Evolutionary conservation across 2,888 invertebrate genomes (phyloP).

Genomic region (Theristus sp.): DNA sequence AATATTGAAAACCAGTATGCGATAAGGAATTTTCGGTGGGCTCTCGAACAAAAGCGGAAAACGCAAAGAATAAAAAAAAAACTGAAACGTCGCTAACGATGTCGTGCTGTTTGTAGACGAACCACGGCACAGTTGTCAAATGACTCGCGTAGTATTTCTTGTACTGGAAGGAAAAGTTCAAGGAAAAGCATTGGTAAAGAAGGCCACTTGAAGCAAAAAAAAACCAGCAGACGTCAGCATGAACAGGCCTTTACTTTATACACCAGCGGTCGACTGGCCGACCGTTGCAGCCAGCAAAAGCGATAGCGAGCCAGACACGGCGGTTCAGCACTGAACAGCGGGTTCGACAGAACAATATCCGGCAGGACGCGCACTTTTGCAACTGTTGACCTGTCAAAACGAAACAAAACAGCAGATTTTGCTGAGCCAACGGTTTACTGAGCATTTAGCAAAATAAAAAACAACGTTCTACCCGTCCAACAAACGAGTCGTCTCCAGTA

Average conservation of each 20-base stretch:
- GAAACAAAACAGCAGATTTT: too few species aligned
- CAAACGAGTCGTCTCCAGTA: slow-evolving; percentile 37
- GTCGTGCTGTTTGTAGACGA: slow-evolving; percentile 48
- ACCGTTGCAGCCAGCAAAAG: too few species aligned
- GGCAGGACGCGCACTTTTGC: slow-evolving; percentile 49
- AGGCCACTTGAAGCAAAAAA: too few species aligned
- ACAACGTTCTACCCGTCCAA: slow-evolving; percentile 31
- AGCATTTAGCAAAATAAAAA: too few species aligned
- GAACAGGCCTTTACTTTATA: too few species aligned
- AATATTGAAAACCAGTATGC: neutral
- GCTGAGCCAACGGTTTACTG: too few species aligned
- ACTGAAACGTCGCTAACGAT: slow-evolving; percentile 30
- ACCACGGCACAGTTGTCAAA: slow-evolving; percentile 46
- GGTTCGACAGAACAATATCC: slow-evolving; percentile 45
- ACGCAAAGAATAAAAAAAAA: too few species aligned
- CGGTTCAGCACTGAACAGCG: slow-evolving; percentile 34
- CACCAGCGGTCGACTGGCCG: too few species aligned
- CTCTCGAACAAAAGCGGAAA: too few species aligned
- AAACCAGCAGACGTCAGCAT: too few species aligned
- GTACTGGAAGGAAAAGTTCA: slow-evolving; percentile 16
- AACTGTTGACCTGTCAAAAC: slow-evolving; percentile 34
- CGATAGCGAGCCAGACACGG: slow-evolving; percentile 4
- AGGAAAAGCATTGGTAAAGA: too few species aligned
- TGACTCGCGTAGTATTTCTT: slow-evolving; percentile 32
- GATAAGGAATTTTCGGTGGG: too few species aligned